Conservation (phyloP, 2,888 invertebrate genomes). For the Chalcosyrphus nemorum region DNA sequence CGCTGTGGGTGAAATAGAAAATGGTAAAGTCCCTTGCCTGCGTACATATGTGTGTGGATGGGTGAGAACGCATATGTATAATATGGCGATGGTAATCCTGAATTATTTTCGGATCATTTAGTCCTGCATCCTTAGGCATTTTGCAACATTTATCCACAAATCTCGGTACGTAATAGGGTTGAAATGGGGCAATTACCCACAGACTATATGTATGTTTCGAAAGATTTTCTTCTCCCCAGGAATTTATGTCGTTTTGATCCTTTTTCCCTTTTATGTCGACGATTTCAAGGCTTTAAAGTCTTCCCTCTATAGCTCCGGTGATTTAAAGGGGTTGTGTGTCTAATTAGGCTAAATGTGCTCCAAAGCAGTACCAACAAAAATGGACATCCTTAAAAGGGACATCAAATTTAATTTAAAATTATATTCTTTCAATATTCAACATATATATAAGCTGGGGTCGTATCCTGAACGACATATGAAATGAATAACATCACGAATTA, state of each 20-base stretch:
- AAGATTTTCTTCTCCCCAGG: conserved; percentile 28
- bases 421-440: conserved; percentile 23
- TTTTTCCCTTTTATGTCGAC: conserved; percentile 32
- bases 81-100: conserved; percentile 58
- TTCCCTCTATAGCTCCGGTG: conserved; percentile 20
- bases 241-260: conserved; percentile 62
- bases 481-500: conserved; percentile 15
- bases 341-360: conserved; percentile 54
- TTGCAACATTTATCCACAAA: conserved; percentile 59
- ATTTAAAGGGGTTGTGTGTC: conserved; percentile 31
- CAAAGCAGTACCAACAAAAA: conserved; percentile 17
- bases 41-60: neutral
- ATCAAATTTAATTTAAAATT: conserved; percentile 56
- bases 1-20: neutral
- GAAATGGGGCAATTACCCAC: conserved; percentile 36
- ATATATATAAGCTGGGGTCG: neutral
- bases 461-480: neutral
- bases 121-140: conserved; percentile 63
- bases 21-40: neutral
- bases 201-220: neutral
- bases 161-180: conserved; percentile 35
- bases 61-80: neutral
- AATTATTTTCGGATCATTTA: conserved; percentile 69
- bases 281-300: neutral
- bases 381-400: conserved; percentile 38